Evolutionary conservation across 1,140 invertebrate genomes (phyloP).

Genomic region (Bilobella aurantiaca): DNA sequence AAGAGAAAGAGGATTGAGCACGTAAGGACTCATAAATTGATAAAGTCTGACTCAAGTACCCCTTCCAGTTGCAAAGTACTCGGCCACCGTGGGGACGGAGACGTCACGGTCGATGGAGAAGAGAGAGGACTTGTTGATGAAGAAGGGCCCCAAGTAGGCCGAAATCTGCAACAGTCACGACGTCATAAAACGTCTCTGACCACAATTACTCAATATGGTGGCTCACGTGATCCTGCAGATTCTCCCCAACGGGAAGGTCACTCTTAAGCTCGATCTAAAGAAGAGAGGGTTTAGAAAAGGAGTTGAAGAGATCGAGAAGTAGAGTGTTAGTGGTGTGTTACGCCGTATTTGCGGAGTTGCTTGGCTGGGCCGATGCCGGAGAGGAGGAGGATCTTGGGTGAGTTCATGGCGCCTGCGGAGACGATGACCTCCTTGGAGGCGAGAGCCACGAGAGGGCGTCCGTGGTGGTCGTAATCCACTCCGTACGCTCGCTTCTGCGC

Average conservation of each 20-base stretch:
- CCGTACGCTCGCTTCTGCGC: conserved; percentile 5
- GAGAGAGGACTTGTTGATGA: conserved; percentile 16
- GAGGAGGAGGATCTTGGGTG: conserved; percentile 8
- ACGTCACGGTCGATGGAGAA: conserved; percentile 17
- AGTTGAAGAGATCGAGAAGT: background rate
- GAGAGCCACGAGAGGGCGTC: background rate
- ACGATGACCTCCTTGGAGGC: conserved; percentile 18
- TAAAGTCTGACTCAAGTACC: no score
- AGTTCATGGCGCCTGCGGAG: conserved; percentile 1
- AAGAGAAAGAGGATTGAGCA: no score
- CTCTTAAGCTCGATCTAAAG: background rate
- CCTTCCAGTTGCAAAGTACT: conserved; percentile 16
- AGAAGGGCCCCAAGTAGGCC: conserved; percentile 19
- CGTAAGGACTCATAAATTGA: no score
- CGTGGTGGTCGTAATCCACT: conserved; percentile 8
- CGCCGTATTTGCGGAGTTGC: conserved; percentile 16
- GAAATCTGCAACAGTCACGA: conserved; percentile 1
- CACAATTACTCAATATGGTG: background rate
- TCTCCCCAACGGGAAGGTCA: conserved; percentile 3
- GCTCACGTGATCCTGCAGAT: conserved; percentile 5
- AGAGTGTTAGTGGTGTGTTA: conserved; percentile 1
- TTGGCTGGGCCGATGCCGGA: conserved; percentile 11
- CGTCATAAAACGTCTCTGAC: background rate
- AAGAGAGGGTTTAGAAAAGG: no score
- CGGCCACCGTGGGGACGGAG: background rate